Evolutionary conservation across 2,113 vertebrate species (phyloP), one percentile per base, ranked within the genome.

Genomic region (Poeciliopsis turrubarensis): DNA sequence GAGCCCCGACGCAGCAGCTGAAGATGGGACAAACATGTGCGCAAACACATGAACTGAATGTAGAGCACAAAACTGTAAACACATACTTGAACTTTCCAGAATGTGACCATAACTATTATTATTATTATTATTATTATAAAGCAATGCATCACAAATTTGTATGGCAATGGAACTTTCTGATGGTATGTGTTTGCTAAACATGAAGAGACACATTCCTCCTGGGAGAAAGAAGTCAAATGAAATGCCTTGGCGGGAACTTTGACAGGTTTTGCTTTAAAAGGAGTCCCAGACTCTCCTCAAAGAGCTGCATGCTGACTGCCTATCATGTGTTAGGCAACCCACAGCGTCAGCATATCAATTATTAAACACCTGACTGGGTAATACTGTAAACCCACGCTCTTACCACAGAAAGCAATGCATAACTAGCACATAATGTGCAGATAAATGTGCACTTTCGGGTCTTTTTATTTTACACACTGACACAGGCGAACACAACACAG

Each of bases 281-380:
- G 54, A 85, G 70, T 78, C 79, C 83, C 15, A 72, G 89, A 89
- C 75, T 77, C 83, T 69, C 73, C 61, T 86, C 69, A 80, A 76
- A 84, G 85, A 79, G 79, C 77, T 31, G 68, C 65, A 65, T n/a
- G 10, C 74, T 79, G 80, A 76, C 82, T 83, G 76, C 68, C 73
- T 89, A 83, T 86, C 83, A 54, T 79, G 73, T 81, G 79, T 91
- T 90, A 87, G 86, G 89, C 86, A 92, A 88, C 80, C 78, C 61
- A 66, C 72, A 77, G 82, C 83, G 86, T 76, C 78, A 86, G 78
- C 79, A 69, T 63, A 84, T 90, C 74, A 87, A 91, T 90, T 87
- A 91, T 91, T 90, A 86, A 91, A 83, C 65, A 87, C 81, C 77
- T 81, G 74, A 87, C 74, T 89, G 68, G 83, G 84, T 86, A 68